Evolutionary conservation across 1,140 invertebrate genomes (phyloP), one percentile per base, ranked within the genome.

Genomic region (Diorhabda carinulata): DNA sequence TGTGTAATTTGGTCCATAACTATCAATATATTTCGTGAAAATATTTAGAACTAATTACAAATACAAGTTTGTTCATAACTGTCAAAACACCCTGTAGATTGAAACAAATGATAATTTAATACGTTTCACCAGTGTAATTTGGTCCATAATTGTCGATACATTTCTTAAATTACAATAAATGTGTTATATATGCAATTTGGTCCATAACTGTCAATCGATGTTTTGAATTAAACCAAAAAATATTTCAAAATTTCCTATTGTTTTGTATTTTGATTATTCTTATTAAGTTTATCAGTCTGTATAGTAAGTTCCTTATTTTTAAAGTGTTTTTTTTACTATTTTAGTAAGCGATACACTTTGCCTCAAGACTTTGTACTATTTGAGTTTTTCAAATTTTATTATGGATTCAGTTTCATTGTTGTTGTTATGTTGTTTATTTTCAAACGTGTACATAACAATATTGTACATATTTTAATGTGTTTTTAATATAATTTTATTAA

Each of bases 361-460:
- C 45, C 43, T 67, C 63, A 67, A 67, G 65, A 67, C 65, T 67
- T 25, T 52, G 47, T 67, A 60, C 59, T 67, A 67, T 67, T 67
- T 67, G 65, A 67, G 65, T 67, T 67, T 67, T 60, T 67, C 5
- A 67, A 67, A 67, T 67, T 67, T 67, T 67, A 67, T 67, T 45
- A 41, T 57, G 10, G 25, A 45, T 10, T 60, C 47, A 67, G 59
- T 61, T 67, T 67, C 10, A 59, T 67, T 67, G 65, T 67, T 67
- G 58, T 43, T 60, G 65, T 67, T 67, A 67, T 67, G 42, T 67
- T 67, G 65, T 67, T 67, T 67, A 67, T 60, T 67, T 59, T 59
- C 40, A 60, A 9, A 40, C n/a, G 5, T 67, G 65, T 67, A 67
- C 25, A 67, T 67, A 65, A 57, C 47, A 40, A 41, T 65, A 44